Percentiles rank a stretch among this genome's conserved stretches.
Conservation (phyloP, 2,113 vertebrate species). For the Sapayoa aenigma region DNA sequence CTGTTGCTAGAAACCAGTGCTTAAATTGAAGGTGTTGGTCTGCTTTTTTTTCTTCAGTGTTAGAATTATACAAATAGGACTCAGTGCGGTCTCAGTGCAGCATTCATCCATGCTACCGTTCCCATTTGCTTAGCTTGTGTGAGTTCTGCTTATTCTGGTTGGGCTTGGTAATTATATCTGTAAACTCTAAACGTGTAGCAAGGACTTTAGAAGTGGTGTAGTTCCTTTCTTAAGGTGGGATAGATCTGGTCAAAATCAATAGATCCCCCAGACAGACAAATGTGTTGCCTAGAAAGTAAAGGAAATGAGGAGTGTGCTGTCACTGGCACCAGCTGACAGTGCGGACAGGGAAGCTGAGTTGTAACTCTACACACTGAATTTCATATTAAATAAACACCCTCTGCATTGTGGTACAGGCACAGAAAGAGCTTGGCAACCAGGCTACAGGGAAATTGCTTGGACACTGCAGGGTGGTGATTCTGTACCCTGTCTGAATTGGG, state of each 20-base stretch:
- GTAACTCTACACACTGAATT: neutral
- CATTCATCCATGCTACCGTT: neutral
- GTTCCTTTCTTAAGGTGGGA: neutral
- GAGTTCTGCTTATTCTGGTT: neutral
- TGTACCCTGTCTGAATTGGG: neutral
- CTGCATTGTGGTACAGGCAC: neutral
- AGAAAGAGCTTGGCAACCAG: neutral
- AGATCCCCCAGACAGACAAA: neutral
- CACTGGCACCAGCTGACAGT: neutral
- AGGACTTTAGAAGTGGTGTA: neutral
- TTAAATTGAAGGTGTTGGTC: neutral
- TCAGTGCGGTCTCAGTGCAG: neutral
- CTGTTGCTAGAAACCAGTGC: neutral
- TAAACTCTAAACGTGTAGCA: neutral
- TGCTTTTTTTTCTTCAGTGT: neutral
- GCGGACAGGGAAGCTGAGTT: neutral
- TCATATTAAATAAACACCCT: neutral
- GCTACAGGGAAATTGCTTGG: neutral
- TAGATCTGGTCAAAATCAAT: neutral
- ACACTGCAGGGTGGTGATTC: neutral
- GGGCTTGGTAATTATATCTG: neutral
- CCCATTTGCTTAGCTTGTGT: neutral
- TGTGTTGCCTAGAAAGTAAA: neutral
- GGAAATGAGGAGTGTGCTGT: neutral
- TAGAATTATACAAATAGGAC: neutral